These are phyloP conservation scores for Ptychodera flava DNA, from an alignment of 35 echinoderm and acorn worm species.

Conservation along the genomic window DNA sequence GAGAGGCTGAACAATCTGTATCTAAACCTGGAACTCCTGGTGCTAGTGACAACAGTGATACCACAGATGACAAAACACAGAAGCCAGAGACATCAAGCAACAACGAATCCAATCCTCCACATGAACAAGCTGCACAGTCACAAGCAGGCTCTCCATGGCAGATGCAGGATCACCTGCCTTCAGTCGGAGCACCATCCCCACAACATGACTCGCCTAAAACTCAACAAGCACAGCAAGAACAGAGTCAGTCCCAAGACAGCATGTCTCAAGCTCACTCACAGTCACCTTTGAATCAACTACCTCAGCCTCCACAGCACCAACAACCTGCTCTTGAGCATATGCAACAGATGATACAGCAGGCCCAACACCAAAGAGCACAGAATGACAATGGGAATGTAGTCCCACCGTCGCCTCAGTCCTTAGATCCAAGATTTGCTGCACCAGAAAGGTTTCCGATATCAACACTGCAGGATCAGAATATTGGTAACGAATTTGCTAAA, in stretches of 20 bases:
- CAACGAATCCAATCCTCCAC: background rate
- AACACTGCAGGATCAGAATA: background rate
- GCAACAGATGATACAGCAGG: background rate
- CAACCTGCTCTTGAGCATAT: background rate
- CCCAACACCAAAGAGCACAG: background rate
- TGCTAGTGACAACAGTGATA: background rate
- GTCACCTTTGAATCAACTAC: constrained; percentile 10
- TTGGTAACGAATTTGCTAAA: background rate
- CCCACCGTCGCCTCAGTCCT: background rate
- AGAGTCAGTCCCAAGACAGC: background rate
- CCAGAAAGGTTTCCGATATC: background rate
- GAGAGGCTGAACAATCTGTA: background rate
- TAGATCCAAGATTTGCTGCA: background rate
- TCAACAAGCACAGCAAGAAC: background rate
- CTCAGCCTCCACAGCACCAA: background rate
- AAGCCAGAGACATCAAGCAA: background rate
- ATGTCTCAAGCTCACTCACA: background rate
- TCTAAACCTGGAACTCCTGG: background rate
- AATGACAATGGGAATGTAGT: background rate
- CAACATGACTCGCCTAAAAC: background rate
- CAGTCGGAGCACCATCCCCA: background rate
- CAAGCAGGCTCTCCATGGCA: background rate
- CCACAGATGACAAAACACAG: background rate
- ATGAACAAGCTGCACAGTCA: background rate
- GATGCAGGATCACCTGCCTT: too few relatives aligned